Conservation (phyloP, 2,113 vertebrate genomes). For the Puma concolor region DNA sequence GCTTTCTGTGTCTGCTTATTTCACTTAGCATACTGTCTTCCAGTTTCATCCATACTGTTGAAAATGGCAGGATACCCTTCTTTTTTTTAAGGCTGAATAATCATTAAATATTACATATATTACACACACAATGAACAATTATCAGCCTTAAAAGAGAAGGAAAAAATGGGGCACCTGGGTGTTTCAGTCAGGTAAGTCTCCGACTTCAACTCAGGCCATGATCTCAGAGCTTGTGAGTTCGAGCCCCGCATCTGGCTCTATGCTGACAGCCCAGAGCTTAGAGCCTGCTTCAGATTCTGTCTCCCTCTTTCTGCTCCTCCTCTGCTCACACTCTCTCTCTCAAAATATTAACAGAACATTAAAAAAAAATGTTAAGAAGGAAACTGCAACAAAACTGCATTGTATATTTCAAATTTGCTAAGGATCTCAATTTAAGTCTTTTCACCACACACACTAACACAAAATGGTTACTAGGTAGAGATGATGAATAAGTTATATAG, state of each 20-base stretch:
- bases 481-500: background rate
- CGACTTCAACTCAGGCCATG: no score
- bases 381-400: background rate
- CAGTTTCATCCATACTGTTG: background rate
- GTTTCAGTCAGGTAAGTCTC: no score
- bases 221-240: no score
- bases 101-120: background rate
- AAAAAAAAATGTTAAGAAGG: background rate
- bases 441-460: background rate
- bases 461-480: background rate
- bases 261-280: no score
- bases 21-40: background rate
- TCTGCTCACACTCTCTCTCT: no score
- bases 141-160: background rate
- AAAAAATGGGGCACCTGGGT: background rate
- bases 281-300: no score
- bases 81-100: background rate
- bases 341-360: no score
- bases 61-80: background rate
- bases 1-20: background rate
- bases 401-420: background rate
- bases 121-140: background rate
- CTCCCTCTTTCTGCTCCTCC: no score
- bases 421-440: background rate
- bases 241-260: no score